A percentile compares a stretch with the other conserved stretches of the same genome.
Conservation (phyloP, 2,113 vertebrate genomes). For the Anarrhichthys ocellatus region DNA sequence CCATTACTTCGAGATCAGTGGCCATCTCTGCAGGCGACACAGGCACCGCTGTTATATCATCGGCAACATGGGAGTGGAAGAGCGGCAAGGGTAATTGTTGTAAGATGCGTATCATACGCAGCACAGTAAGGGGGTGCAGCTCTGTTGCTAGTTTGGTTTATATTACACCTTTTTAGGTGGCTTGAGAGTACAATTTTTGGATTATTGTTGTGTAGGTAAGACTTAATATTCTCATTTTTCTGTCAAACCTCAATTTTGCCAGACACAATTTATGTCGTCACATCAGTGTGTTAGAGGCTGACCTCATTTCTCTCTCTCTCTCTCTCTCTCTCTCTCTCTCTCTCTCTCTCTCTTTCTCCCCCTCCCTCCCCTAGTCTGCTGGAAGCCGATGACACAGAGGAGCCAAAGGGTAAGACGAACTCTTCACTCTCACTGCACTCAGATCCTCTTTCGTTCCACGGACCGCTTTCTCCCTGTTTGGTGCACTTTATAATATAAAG, state of each 20-base stretch:
- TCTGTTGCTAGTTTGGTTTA: neutral
- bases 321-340: conserved; percentile 11
- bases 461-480: conserved; percentile 29
- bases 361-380: conserved; percentile 63
- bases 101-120: conserved; percentile 2
- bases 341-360: neutral
- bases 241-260: neutral
- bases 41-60: conserved; percentile 36
- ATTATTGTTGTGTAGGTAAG: neutral
- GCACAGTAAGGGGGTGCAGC: neutral
- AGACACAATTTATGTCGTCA: conserved; percentile 30
- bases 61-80: conserved; percentile 14
- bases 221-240: conserved; percentile 3
- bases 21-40: conserved; percentile 48
- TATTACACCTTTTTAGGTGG: neutral
- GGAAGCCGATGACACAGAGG: conserved; percentile 73
- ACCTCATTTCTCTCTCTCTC: conserved; percentile 57
- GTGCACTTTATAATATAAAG: neutral
- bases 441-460: conserved; percentile 58
- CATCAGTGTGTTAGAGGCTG: conserved; percentile 31
- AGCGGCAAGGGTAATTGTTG: conserved; percentile 29
- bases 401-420: conserved; percentile 80
- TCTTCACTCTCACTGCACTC: conserved; percentile 64
- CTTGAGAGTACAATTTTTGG: neutral
- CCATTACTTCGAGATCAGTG: conserved; percentile 67